phyloP scores from a whole-genome alignment of 2,888 invertebrate genomes.

The Papilio protenor region DNA sequence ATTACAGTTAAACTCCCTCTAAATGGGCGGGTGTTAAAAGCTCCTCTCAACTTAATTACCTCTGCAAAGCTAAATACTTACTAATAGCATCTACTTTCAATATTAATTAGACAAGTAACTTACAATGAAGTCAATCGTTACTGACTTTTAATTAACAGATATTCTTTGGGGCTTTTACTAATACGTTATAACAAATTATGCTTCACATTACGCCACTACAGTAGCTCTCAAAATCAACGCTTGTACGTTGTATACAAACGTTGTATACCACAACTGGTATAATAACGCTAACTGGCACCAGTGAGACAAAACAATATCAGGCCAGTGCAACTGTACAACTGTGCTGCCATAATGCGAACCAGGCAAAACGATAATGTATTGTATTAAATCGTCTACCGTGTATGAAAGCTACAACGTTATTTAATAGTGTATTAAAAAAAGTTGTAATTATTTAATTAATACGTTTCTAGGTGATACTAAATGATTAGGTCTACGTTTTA shows the following conservation, averaged over 20 bases:
- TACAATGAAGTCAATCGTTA: background rate
- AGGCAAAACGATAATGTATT: too few species aligned
- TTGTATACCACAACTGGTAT: too few species aligned
- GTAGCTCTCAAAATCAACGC: too few species aligned
- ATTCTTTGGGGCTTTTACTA: background rate
- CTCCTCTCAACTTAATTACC: constrained; percentile 40
- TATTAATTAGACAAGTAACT: constrained; percentile 29
- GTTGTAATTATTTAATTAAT: background rate
- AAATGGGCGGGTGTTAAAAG: constrained; percentile 40
- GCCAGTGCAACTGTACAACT: too few species aligned
- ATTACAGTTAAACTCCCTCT: constrained; percentile 41
- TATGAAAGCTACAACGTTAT: too few species aligned
- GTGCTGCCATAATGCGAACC: too few species aligned
- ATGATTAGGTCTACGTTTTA: background rate
- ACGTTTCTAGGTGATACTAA: background rate
- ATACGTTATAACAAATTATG: background rate
- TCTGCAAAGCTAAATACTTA: constrained; percentile 38
- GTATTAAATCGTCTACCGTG: background rate
- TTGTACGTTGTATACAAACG: too few species aligned
- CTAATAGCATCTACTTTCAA: constrained; percentile 33
- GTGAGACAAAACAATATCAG: too few species aligned
- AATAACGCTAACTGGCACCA: too few species aligned
- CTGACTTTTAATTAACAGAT: background rate
- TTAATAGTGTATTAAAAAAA: too few species aligned
- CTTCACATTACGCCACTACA: too few species aligned